A percentile compares a stretch with the other conserved stretches of the same genome.
phyloP scores from a whole-genome alignment of 2,113 vertebrate species.

The Aspidoscelis tigris region DNA sequence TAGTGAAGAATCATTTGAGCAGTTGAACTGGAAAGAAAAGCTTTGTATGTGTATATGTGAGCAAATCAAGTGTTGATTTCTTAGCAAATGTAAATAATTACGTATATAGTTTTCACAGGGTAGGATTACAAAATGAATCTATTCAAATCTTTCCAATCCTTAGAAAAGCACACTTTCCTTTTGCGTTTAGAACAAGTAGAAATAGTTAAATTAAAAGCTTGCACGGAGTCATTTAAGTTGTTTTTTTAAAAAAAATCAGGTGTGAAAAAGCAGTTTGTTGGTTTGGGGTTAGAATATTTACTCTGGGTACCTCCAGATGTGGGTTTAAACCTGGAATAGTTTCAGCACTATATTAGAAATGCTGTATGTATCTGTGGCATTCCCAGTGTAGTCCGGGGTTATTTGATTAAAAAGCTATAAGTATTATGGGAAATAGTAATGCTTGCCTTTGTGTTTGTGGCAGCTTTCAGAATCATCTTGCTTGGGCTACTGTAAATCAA shows the following conservation, averaged over 20 bases:
- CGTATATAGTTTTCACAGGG: neutral
- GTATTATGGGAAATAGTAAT: no score
- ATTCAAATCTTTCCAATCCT: neutral
- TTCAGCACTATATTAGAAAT: no score
- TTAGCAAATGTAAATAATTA: neutral
- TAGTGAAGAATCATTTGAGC: neutral
- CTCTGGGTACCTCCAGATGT: no score
- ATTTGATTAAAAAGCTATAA: no score
- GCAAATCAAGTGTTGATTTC: neutral
- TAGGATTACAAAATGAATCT: neutral
- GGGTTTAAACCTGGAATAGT: no score
- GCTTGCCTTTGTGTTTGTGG: no score
- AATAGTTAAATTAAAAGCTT: neutral
- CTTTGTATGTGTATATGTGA: neutral
- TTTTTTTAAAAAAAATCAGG: neutral
- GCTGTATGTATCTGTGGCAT: no score
- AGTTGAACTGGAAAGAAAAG: neutral
- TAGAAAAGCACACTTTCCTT: neutral
- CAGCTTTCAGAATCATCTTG: no score
- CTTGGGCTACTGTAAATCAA: no score
- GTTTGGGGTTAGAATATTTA: no score
- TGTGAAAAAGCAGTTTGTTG: neutral
- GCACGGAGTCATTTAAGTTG: neutral
- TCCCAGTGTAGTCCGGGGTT: no score
- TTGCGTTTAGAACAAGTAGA: neutral